Conservation (phyloP, 2,888 invertebrate genomes). For the Autographa pulchrina region DNA sequence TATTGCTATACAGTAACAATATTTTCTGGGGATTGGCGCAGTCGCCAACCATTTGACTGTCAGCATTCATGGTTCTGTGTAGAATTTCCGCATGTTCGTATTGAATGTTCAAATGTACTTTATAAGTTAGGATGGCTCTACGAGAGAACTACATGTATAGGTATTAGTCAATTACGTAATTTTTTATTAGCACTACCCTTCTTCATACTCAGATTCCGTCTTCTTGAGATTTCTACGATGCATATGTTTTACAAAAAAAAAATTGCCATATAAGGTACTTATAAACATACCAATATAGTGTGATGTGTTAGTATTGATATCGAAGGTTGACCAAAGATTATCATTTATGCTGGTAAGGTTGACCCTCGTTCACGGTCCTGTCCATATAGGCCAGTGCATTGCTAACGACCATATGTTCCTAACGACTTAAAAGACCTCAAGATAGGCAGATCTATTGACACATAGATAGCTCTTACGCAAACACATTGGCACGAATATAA, state of each 20-base stretch:
- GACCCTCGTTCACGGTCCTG: constrained; percentile 23
- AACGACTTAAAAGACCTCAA: constrained; percentile 7
- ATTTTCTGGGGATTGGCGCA: constrained; percentile 1
- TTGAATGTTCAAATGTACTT: not conserved
- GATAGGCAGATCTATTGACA: not conserved
- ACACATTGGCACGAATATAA: not conserved
- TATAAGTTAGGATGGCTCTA: too few relatives aligned
- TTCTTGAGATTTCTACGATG: too few relatives aligned
- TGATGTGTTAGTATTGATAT: not conserved
- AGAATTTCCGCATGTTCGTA: constrained; percentile 3
- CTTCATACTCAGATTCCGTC: too few relatives aligned
- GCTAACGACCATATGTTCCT: constrained; percentile 48
- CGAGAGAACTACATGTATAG: too few relatives aligned
- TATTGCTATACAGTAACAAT: not conserved
- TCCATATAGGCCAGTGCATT: constrained; percentile 38
- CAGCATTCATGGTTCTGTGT: not conserved
- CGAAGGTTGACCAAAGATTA: constrained; percentile 4
- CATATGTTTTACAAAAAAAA: too few relatives aligned
- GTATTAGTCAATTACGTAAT: too few relatives aligned
- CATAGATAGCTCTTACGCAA: not conserved
- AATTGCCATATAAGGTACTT: too few relatives aligned
- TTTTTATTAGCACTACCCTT: too few relatives aligned
- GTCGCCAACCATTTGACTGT: not conserved
- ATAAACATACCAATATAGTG: not conserved
- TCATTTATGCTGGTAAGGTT: not conserved